Evolutionary conservation across 2,113 vertebrate species (phyloP).

Genomic region (Hypomesus transpacificus): DNA sequence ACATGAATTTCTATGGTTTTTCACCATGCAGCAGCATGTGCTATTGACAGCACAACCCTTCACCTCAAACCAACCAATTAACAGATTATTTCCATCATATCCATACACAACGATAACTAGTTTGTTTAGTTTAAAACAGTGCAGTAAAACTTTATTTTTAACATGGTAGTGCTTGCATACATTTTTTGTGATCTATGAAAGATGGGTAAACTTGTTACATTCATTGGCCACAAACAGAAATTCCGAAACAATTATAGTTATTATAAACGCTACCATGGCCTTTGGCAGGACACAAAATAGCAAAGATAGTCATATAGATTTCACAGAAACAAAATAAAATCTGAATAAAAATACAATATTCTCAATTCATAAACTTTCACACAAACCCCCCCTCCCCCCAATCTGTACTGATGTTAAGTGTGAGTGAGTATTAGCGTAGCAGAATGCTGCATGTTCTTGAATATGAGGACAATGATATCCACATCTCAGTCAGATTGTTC

Average conservation of each 20-base stretch:
- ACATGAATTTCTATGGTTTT: too few relatives aligned
- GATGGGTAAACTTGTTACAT: conserved; percentile 72
- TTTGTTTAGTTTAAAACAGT: conserved; percentile 38
- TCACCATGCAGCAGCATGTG: too few relatives aligned
- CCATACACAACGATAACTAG: too few relatives aligned
- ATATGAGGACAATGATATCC: background rate
- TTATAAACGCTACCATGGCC: conserved; percentile 25
- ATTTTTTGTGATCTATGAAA: conserved; percentile 67
- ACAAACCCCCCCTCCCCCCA: too few relatives aligned
- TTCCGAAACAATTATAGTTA: conserved; percentile 15
- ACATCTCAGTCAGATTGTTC: conserved; percentile 8
- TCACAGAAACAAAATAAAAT: conserved; percentile 36
- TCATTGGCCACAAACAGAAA: conserved; percentile 67
- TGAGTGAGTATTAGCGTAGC: background rate
- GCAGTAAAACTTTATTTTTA: conserved; percentile 73
- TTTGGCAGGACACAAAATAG: conserved; percentile 16
- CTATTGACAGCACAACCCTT: background rate
- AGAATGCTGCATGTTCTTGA: conserved; percentile 3
- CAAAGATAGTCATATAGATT: conserved; percentile 19
- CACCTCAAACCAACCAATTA: background rate
- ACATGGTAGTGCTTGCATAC: conserved; percentile 77
- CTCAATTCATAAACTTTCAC: background rate
- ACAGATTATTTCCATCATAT: conserved; percentile 7
- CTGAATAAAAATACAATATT: conserved; percentile 20
- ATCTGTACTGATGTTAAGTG: too few relatives aligned